phyloP scores from a whole-genome alignment of 2,888 invertebrate genomes.

The Oscheius sp. region DNA sequence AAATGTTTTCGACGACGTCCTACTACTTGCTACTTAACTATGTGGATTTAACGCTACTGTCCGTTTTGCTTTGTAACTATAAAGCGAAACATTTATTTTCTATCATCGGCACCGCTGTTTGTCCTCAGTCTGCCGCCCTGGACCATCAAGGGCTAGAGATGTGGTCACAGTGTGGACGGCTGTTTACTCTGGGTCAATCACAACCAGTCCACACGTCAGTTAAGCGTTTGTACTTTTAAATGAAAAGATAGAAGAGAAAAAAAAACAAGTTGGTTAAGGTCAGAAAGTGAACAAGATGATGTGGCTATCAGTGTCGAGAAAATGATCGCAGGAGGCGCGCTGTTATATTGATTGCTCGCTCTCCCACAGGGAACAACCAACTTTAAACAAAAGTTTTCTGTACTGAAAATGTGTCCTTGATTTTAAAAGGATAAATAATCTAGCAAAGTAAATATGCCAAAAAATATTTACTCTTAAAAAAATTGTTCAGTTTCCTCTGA shows the following conservation, averaged over 20 bases:
- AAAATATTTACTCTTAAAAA: too few relatives aligned
- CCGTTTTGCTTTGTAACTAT: too few relatives aligned
- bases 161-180: background rate
- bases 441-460: too few relatives aligned
- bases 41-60: too few relatives aligned
- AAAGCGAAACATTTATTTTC: too few relatives aligned
- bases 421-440: too few relatives aligned
- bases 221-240: too few relatives aligned
- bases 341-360: conserved; percentile 10
- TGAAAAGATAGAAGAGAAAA: background rate
- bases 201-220: too few relatives aligned
- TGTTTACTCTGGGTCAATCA: conserved; percentile 2
- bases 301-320: conserved; percentile 26
- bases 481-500: too few relatives aligned
- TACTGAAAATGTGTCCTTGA: background rate
- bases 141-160: background rate
- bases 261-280: background rate
- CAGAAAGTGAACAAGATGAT: conserved; percentile 6
- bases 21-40: too few relatives aligned
- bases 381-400: conserved; percentile 23
- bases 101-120: too few relatives aligned
- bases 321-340: conserved; percentile 31
- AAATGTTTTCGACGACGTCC: too few relatives aligned
- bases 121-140: background rate
- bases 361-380: conserved; percentile 32